Evolutionary conservation across 1,140 invertebrate genomes (phyloP), one percentile per base, ranked within the genome.

Genomic region (Drosophila fuyamai): DNA sequence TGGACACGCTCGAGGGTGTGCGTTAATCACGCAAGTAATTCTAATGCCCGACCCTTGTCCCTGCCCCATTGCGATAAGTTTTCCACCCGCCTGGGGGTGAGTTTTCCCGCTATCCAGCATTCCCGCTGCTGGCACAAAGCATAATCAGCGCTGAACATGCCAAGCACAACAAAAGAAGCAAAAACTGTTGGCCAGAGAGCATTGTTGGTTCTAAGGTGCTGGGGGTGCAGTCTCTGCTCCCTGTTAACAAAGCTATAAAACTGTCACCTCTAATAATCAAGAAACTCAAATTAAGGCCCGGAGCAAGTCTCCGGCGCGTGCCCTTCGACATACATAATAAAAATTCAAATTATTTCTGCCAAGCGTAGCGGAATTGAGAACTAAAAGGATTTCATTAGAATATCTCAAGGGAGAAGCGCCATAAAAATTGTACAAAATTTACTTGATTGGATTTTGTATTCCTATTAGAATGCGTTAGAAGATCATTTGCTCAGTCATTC

Each of bases 221-320:
- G 32, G 40, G 72, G 55, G 51, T 35, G 53, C 56, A 47, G 41
- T 48, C 43, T 18, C 32, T 23, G 51, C 54, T 75, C 46, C 53
- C 77, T 90, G 81, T 88, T 88, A 90, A 90, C 84, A 88, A 78
- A 84, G 83, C 80, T 80, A 89, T 89, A 90, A 88, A 88, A 88
- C 79, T 90, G 85, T 88, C 85, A 88, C 81, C 84, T 89, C 66
- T 48, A 79, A 65, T 78, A 66, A 72, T 71, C 66, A 57, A 72
- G 68, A 36, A 48, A 27, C 66, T 57, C 68, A 71, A 72, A 72
- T 71, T 57, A 56, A 57, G 32, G 41, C 43, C 36, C 50, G 13
- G 18, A 70, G 67, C 48, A 29, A 41, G 27, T 8, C 44, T 16
- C 8, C 27, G 63, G n/a, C 46, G 81, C 81, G 77, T 86, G 82